Evolutionary conservation across 2,113 vertebrate species (phyloP).

Genomic region (Cisticola juncidis): DNA sequence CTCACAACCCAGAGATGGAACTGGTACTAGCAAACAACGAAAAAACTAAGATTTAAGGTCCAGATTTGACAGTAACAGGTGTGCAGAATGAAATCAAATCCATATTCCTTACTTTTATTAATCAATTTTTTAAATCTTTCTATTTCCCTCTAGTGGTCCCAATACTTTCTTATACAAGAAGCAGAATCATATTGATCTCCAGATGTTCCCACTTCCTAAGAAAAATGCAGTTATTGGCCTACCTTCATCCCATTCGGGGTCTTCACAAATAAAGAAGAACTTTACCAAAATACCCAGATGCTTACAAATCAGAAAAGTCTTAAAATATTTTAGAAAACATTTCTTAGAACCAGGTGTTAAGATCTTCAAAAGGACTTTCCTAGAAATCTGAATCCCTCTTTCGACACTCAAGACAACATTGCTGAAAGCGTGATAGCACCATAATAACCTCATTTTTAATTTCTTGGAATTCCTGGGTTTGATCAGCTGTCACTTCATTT

Average conservation of each 20-base stretch:
- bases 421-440: not conserved
- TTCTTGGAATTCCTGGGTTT: not conserved
- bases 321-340: not conserved
- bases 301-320: not conserved
- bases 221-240: not conserved
- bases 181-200: not conserved
- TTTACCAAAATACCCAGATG: rapidly evolving
- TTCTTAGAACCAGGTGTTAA: not conserved
- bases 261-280: not conserved
- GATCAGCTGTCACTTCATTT: not conserved
- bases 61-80: not conserved
- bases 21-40: not conserved
- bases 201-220: not conserved
- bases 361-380: not conserved
- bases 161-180: not conserved
- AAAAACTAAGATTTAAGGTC: not conserved
- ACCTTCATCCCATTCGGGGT: not conserved
- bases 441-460: not conserved
- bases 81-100: not conserved
- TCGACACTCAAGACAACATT: not conserved
- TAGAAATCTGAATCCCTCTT: not conserved
- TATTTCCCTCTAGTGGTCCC: not conserved
- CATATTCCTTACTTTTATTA: not conserved
- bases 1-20: not conserved
- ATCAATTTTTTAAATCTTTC: not conserved